A percentile compares a stretch with the other conserved stretches of the same genome.
Evolutionary conservation across 2,888 invertebrate genomes (phyloP).

Genomic region (Xestoiulus laeticollis): DNA sequence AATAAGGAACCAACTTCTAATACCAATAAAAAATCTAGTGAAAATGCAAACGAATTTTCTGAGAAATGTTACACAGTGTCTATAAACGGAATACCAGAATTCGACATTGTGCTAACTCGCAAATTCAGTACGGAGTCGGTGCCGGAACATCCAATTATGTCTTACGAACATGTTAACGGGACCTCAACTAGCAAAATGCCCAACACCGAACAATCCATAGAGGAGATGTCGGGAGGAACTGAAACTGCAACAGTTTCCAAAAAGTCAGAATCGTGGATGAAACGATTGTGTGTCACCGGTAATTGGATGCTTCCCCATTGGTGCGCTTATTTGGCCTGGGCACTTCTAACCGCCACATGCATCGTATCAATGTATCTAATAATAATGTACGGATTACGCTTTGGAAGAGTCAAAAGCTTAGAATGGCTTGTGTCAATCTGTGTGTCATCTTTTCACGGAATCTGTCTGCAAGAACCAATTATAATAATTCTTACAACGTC

Average conservation of each 20-base stretch:
- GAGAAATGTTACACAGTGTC: neutral
- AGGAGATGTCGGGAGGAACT: neutral
- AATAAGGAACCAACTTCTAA: neutral
- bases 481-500: neutral
- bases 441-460: neutral
- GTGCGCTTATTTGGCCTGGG: constrained; percentile 50
- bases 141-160: neutral
- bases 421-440: constrained; percentile 48
- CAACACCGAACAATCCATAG: neutral
- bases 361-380: constrained; percentile 41
- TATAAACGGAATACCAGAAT: neutral
- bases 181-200: neutral
- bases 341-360: constrained; percentile 26
- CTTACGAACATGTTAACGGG: neutral
- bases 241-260: neutral
- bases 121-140: neutral
- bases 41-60: neutral
- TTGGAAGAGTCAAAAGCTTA: constrained; percentile 46
- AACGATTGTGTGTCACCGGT: neutral
- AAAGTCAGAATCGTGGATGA: neutral
- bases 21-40: neutral
- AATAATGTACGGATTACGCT: constrained; percentile 45
- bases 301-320: constrained; percentile 41
- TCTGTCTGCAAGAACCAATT: constrained; percentile 36
- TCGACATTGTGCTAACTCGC: neutral